Evolutionary conservation across 2,888 invertebrate species (phyloP).

Genomic region (Oscheius myriophilus): DNA sequence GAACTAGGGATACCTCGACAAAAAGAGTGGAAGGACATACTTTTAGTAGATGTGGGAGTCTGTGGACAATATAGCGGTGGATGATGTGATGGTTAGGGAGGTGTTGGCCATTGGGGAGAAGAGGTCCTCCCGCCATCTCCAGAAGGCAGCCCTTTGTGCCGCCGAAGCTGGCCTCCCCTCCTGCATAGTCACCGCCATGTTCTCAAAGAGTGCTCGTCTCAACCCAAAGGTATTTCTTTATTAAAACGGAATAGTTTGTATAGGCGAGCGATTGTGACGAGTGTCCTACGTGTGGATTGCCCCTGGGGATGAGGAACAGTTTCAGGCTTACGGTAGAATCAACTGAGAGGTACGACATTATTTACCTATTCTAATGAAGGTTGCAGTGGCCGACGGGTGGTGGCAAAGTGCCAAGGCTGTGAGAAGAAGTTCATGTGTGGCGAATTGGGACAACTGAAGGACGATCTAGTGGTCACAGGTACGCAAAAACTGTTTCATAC

Average conservation of each 20-base stretch:
- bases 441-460: background rate
- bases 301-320: background rate
- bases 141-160: background rate
- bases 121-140: background rate
- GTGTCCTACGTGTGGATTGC: conserved; percentile 7
- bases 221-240: background rate
- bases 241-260: background rate
- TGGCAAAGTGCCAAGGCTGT: conserved; percentile 15
- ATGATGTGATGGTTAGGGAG: conserved; percentile 3
- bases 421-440: background rate
- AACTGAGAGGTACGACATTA: background rate
- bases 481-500: no score
- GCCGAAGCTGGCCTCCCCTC: background rate
- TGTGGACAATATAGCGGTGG: background rate
- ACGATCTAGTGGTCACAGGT: background rate
- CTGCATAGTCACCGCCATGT: background rate
- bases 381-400: conserved; percentile 2
- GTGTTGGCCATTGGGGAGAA: background rate
- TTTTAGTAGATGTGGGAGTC: conserved; percentile 16
- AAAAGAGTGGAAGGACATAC: background rate
- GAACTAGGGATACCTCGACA: background rate
- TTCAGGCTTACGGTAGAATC: conserved; percentile 4
- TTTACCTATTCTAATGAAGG: background rate
- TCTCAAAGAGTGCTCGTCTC: conserved; percentile 17
- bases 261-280: background rate